Evolutionary conservation across 2,888 invertebrate genomes (phyloP).

Genomic region (Limulus polyphemus): DNA sequence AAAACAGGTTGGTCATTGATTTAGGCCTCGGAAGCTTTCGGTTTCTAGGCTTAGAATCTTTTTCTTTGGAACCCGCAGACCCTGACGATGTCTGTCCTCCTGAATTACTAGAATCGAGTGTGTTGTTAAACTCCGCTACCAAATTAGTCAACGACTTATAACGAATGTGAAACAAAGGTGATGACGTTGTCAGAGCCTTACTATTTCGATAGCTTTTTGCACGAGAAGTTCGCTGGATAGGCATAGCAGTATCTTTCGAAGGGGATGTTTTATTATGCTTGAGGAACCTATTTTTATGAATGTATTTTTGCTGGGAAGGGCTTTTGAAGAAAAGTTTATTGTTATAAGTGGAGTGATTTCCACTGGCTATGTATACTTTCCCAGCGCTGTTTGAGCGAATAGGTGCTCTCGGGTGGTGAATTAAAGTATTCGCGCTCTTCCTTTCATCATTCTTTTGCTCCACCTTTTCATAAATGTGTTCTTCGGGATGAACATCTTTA

Average conservation of each 20-base stretch:
- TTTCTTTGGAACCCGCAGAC: constrained; percentile 49
- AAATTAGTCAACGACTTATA: constrained; percentile 39
- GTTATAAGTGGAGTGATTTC: too few species aligned
- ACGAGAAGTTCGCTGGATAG: constrained; percentile 34
- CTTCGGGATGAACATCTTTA: constrained; percentile 8
- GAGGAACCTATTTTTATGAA: constrained; percentile 3
- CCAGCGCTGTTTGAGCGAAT: constrained; percentile 21
- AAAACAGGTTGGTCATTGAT: constrained; percentile 69
- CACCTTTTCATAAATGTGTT: constrained; percentile 21
- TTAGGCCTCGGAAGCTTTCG: constrained; percentile 57
- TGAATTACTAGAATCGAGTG: constrained; percentile 78
- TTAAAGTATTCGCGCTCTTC: constrained; percentile 11
- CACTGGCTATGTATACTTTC: constrained; percentile 3
- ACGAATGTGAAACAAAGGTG: constrained; percentile 62
- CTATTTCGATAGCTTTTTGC: constrained; percentile 1
- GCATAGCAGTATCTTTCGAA: constrained; percentile 10
- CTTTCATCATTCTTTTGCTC: constrained; percentile 8
- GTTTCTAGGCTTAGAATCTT: constrained; percentile 22
- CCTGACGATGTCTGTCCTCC: constrained; percentile 68
- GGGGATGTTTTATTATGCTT: constrained; percentile 7
- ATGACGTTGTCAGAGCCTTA: constrained; percentile 45
- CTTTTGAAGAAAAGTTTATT: constrained; percentile 16
- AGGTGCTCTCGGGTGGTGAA: constrained; percentile 7
- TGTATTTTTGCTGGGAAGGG: constrained; percentile 13
- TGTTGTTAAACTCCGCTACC: constrained; percentile 46